phyloP scores from a whole-genome alignment of 2,797 vertebrate species.

The Haliaeetus albicilla region DNA sequence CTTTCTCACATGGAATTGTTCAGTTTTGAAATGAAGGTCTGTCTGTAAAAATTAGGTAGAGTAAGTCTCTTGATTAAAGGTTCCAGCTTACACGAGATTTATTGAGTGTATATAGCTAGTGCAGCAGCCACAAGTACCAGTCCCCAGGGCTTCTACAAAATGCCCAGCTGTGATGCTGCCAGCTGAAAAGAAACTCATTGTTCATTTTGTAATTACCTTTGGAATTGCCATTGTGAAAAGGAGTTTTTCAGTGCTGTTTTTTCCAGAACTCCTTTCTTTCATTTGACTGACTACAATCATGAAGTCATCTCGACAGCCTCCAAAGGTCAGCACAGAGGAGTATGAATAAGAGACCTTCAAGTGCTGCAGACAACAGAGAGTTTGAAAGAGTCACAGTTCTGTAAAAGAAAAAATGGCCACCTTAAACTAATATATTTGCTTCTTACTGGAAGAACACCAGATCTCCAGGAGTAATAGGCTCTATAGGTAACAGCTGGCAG shows the following conservation, averaged over 20 bases:
- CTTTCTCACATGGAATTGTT: background rate
- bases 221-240: conserved; percentile 87
- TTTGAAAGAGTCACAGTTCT: conserved; percentile 7
- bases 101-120: background rate
- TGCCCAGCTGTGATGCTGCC: background rate
- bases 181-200: background rate
- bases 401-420: background rate
- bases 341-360: conserved; percentile 83
- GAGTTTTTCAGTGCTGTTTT: conserved; percentile 86
- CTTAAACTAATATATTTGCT: background rate
- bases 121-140: background rate
- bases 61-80: background rate
- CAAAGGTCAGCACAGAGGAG: conserved; percentile 89
- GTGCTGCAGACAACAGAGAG: conserved; percentile 77
- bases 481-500: background rate
- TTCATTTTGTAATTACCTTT: conserved; percentile 80
- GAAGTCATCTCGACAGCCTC: conserved; percentile 91
- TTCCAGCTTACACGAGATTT: background rate
- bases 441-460: background rate
- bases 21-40: background rate
- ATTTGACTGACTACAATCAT: conserved; percentile 88
- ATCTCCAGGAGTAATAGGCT: background rate
- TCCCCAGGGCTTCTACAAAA: background rate
- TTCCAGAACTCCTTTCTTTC: conserved; percentile 82
- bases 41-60: background rate